Evolutionary conservation across 2,113 vertebrate species (phyloP), one percentile per base, ranked within the genome.

Genomic region (Psilopogon haemacephalus): DNA sequence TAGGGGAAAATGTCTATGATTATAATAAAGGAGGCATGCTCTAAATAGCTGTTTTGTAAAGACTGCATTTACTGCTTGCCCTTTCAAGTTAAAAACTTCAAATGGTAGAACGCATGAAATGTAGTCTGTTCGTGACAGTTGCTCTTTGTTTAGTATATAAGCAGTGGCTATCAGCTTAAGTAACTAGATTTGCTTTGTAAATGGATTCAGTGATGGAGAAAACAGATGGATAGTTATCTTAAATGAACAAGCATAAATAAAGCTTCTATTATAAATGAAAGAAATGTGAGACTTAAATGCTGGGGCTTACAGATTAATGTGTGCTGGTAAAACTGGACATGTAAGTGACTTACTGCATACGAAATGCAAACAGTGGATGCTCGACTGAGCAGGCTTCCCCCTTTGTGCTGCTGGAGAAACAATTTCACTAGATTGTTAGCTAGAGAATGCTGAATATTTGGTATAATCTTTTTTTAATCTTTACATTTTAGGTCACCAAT

Each of bases 401-500:
- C 77, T 65, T 67, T 58, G 28, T 13, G 30, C 84, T 87, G 42
- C 58, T 72, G 84, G 65, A 60, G 48, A 78, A 84, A 30, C 77
- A n/a, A 30, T 89, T 81, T 63, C 84, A 88, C 55, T 68, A 86
- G 69, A 16, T 73, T 37, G 30, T 82, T 96, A 80, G 76, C 70
- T 89, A 91, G 46, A 77, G 55, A 87, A 79, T 90, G 52, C 78
- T 93, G 64, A 84, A 64, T 94, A 93, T 95, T 95, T 94, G 71
- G 73, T 88, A 67, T 94, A 93, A 60, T 93, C 58, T 95, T 95
- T 55, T 94, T 90, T 95, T 96, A 83, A 87, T 91, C 84, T 94
- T 97, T 94, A 59, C 69, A 46, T 97, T 97, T 83, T 89, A 98
- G 97, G 97, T 97, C 97, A 95, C 92, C 95, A 96, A 88, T 97